Conservation (phyloP, 2,113 vertebrate species). For the Phalacrocorax carbo region DNA sequence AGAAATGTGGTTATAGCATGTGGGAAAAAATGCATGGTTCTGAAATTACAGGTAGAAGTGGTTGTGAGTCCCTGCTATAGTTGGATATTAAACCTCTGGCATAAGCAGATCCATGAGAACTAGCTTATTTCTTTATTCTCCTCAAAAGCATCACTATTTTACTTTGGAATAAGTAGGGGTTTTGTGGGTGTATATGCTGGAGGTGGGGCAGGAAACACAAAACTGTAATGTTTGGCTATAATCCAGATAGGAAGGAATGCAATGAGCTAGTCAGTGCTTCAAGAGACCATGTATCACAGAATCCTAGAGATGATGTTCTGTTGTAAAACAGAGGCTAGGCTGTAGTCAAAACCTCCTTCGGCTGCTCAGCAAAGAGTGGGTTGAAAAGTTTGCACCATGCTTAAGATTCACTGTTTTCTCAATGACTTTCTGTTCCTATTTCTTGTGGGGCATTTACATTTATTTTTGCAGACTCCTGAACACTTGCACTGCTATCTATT, state of each 20-base stretch:
- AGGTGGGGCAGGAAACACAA: not conserved
- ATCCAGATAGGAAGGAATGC: not conserved
- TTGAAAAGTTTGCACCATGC: not conserved
- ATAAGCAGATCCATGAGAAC: not conserved
- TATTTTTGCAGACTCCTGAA: not conserved
- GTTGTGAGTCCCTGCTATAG: not conserved
- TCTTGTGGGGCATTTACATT: not conserved
- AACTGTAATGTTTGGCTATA: not conserved
- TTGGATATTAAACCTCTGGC: not conserved
- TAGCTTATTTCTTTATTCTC: not conserved
- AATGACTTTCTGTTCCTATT: not conserved
- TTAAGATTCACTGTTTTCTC: not conserved
- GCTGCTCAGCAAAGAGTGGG: not conserved
- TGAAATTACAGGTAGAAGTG: not conserved
- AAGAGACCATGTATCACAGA: not conserved
- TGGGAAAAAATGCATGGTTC: not conserved
- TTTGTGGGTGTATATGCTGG: not conserved
- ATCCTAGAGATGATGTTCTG: not conserved
- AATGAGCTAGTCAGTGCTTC: not conserved
- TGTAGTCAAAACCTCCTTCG: not conserved
- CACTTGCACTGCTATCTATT: not conserved
- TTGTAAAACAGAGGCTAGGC: not conserved
- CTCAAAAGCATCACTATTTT: not conserved
- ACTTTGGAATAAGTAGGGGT: not conserved
- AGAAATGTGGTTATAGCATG: fast-evolving